phyloP scores from a whole-genome alignment of 92 coral and sea anemone species.

The Epizoanthus scotinus region DNA sequence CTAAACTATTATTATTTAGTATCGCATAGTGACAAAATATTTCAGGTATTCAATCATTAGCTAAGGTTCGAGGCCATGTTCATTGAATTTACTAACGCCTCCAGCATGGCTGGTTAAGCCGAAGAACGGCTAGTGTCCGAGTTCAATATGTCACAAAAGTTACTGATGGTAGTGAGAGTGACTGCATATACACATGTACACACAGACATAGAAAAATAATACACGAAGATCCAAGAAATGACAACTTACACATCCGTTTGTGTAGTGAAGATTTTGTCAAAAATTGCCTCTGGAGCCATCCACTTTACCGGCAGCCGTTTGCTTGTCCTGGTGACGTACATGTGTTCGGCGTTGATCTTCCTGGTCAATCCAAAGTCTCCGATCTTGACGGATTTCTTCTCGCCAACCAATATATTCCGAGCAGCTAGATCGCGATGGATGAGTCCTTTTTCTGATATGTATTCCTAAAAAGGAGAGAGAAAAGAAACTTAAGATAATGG shows the following conservation, averaged over 20 bases:
- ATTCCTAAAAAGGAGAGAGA: conserved; percentile 12
- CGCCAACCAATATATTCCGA: conserved; percentile 31
- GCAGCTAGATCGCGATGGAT: conserved; percentile 42
- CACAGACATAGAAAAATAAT: too few species aligned
- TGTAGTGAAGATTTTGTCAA: conserved; percentile 30
- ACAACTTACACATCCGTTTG: conserved; percentile 36
- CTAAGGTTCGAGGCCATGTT: too few species aligned
- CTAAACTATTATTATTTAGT: too few species aligned
- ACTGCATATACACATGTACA: too few species aligned
- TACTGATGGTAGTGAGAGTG: too few species aligned
- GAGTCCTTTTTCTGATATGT: conserved; percentile 34
- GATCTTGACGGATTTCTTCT: conserved; percentile 30
- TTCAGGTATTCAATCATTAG: too few species aligned
- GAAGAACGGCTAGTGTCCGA: too few species aligned
- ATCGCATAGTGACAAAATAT: too few species aligned
- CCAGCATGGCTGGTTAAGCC: too few species aligned
- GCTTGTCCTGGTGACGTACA: conserved; percentile 31
- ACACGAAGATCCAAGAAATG: background rate
- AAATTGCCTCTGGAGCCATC: conserved; percentile 40
- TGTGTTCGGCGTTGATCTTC: conserved; percentile 35
- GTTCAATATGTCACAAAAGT: too few species aligned
- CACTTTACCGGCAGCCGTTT: conserved; percentile 25
- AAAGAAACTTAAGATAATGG: too few species aligned
- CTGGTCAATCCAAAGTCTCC: conserved; percentile 38
- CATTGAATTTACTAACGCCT: too few species aligned